phyloP scores from a whole-genome alignment of 2,113 vertebrate genomes.

The Macquaria australasica region DNA sequence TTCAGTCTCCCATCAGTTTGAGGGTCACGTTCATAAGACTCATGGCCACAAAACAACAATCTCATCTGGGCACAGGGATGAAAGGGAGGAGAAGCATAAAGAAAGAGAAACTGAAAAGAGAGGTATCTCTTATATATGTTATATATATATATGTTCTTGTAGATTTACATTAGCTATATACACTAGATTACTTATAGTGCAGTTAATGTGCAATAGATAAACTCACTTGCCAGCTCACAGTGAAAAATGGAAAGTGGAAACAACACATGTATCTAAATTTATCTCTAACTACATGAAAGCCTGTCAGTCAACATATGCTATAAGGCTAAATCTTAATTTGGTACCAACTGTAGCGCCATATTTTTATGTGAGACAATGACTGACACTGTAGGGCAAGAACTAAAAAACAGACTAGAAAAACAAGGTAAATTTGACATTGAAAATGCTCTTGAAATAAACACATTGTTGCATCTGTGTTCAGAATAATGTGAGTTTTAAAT shows the following conservation, averaged over 20 bases:
- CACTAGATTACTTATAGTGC: conserved; percentile 10
- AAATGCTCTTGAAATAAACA: conserved; percentile 1
- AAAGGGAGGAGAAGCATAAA: not conserved
- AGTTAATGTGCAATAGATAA: conserved; percentile 29
- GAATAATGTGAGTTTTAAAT: not conserved
- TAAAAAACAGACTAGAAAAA: conserved; percentile 24
- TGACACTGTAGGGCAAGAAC: conserved; percentile 31
- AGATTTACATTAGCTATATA: conserved; percentile 17
- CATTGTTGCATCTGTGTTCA: not conserved
- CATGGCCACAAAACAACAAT: too few relatives aligned
- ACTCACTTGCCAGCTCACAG: conserved; percentile 13
- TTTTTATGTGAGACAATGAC: conserved; percentile 30
- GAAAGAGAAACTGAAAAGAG: not conserved
- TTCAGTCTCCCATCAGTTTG: conserved; percentile 4
- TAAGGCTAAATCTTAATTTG: conserved; percentile 49
- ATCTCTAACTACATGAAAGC: conserved; percentile 34
- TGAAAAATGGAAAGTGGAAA: conserved; percentile 20
- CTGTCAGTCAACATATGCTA: conserved; percentile 49
- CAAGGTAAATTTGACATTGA: conserved; percentile 27
- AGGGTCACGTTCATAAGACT: not conserved
- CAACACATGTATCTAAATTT: conserved; percentile 35
- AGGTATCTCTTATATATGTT: not conserved
- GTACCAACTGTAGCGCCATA: conserved; percentile 8
- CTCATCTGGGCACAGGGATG: not conserved
- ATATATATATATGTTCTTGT: too few relatives aligned